phyloP scores from a whole-genome alignment of 2,113 vertebrate genomes.

The Procapra przewalskii region DNA sequence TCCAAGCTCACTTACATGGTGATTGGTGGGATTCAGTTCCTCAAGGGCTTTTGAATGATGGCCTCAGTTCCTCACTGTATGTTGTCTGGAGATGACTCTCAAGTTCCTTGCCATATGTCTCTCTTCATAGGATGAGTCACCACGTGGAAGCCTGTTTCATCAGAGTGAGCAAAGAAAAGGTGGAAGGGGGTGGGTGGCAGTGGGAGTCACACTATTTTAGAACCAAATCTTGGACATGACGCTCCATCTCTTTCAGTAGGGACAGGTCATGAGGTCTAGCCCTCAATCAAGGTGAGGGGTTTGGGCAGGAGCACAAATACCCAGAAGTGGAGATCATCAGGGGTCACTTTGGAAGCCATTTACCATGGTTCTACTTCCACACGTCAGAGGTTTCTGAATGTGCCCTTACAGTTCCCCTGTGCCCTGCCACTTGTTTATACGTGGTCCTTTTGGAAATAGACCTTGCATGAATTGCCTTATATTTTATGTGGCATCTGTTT shows the following conservation, averaged over 20 bases:
- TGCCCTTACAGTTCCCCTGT: background rate
- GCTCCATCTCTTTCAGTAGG: background rate
- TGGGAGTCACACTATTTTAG: background rate
- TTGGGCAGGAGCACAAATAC: background rate
- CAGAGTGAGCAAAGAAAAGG: background rate
- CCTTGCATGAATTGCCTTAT: background rate
- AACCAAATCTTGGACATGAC: background rate
- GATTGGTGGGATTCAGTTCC: background rate
- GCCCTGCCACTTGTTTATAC: background rate
- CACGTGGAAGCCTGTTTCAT: background rate
- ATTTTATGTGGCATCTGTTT: background rate
- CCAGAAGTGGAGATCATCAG: background rate
- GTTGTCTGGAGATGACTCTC: background rate
- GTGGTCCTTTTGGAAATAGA: background rate
- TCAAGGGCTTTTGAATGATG: background rate
- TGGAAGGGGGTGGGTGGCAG: too few relatives aligned
- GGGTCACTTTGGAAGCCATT: background rate
- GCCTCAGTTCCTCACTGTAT: background rate
- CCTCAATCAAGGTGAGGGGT: background rate
- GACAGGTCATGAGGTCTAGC: background rate
- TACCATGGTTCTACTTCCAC: background rate
- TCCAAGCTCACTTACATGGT: background rate
- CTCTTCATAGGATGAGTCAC: background rate
- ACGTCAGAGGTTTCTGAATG: background rate
- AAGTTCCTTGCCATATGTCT: background rate